These are phyloP conservation scores for Molossus molossus DNA, from an alignment of 2,797 vertebrate species.

Conservation along the genomic window DNA sequence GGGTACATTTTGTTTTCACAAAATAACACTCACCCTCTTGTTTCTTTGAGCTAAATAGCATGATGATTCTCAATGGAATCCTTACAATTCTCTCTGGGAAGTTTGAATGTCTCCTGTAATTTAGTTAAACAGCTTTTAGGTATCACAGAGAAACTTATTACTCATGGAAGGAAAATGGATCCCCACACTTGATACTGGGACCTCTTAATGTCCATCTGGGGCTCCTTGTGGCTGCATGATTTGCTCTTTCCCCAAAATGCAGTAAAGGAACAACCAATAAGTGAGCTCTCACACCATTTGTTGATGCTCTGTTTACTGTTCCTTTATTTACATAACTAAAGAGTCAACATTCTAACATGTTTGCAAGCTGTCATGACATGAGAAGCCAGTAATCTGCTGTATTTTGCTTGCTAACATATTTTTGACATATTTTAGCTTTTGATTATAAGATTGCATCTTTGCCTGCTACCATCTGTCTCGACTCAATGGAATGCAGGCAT, in stretches of 20 bases:
- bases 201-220: conserved; percentile 67
- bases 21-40: conserved; percentile 80
- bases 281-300: conserved; percentile 63
- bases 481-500: conserved; percentile 89
- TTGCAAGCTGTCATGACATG: conserved; percentile 92
- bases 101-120: conserved; percentile 86
- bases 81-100: conserved; percentile 86
- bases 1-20: conserved; percentile 76
- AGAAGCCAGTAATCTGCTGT: conserved; percentile 89
- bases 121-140: conserved; percentile 88
- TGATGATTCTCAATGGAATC: conserved; percentile 82
- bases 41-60: conserved; percentile 81
- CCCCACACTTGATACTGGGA: conserved; percentile 77
- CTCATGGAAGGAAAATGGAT: conserved; percentile 86
- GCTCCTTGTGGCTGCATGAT: conserved; percentile 58
- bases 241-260: neutral
- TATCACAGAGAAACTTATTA: conserved; percentile 84
- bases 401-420: conserved; percentile 92
- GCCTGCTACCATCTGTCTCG: conserved; percentile 92
- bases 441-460: conserved; percentile 92
- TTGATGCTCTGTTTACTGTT: conserved; percentile 85
- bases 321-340: conserved; percentile 89
- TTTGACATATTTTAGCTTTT: conserved; percentile 92
- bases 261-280: conserved; percentile 71
- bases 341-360: conserved; percentile 88